phyloP scores from a whole-genome alignment of 2,888 invertebrate genomes.

The Odontocolon sp. region DNA sequence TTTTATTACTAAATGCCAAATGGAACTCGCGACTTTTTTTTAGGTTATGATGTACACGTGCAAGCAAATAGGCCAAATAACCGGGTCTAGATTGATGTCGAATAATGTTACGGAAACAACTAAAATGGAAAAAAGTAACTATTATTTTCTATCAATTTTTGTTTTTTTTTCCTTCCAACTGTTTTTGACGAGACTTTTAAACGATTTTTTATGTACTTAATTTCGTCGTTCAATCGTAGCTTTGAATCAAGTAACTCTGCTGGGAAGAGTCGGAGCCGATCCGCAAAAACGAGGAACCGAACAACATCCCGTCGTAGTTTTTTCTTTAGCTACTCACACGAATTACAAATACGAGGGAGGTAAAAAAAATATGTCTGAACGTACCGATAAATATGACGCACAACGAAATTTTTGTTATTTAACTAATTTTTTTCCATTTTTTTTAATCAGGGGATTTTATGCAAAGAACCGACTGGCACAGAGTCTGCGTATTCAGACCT shows the following conservation, averaged over 20 bases:
- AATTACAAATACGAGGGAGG: constrained; percentile 86
- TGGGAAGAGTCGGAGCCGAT: constrained; percentile 94
- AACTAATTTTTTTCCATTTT: too few relatives aligned
- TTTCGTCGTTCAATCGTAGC: constrained; percentile 85
- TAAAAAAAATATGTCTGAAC: constrained; percentile 63
- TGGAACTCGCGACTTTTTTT: constrained; percentile 40
- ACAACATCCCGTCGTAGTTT: constrained; percentile 92
- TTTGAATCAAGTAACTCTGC: constrained; percentile 90
- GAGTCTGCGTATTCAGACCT: constrained; percentile 93
- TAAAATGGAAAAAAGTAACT: constrained; percentile 71
- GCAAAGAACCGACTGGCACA: constrained; percentile 96
- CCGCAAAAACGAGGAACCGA: constrained; percentile 92
- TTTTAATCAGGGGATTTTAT: constrained; percentile 90
- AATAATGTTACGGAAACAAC: constrained; percentile 35
- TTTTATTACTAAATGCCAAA: neutral
- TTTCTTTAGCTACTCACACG: constrained; percentile 94
- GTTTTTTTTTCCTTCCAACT: neutral
- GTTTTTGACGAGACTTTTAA: neutral
- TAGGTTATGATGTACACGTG: constrained; percentile 66
- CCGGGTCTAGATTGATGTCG: constrained; percentile 58
- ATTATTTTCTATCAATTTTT: constrained; percentile 1
- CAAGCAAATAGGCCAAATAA: constrained; percentile 56
- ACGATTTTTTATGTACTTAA: constrained; percentile 13
- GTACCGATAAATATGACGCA: neutral
- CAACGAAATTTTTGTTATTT: too few relatives aligned